Evolutionary conservation across 2,113 vertebrate genomes (phyloP).

Genomic region (Triplophysa siluroides): DNA sequence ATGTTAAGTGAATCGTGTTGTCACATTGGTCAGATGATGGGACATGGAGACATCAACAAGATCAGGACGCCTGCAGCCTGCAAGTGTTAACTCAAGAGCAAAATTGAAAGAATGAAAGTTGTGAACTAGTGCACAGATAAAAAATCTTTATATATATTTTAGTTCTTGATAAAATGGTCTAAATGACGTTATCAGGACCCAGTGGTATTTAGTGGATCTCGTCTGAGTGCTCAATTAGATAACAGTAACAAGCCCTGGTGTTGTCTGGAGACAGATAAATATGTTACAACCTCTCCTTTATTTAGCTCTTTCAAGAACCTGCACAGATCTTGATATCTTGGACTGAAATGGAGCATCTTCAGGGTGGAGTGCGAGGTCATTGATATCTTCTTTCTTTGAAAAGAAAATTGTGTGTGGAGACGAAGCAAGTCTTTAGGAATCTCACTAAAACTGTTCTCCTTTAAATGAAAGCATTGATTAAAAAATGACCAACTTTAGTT

Average conservation of each 20-base stretch:
- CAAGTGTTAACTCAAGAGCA: background rate
- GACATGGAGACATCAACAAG: background rate
- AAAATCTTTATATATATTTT: too few relatives aligned
- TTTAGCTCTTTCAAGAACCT: background rate
- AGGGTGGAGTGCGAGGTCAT: background rate
- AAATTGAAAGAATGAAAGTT: too few relatives aligned
- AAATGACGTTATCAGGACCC: too few relatives aligned
- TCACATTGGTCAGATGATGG: conserved; percentile 65
- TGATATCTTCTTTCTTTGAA: conserved; percentile 39
- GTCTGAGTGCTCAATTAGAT: background rate
- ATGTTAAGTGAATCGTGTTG: conserved; percentile 57
- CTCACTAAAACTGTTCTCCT: background rate
- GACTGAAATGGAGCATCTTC: conserved; percentile 11
- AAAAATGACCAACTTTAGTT: background rate
- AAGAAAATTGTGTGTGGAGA: conserved; percentile 18
- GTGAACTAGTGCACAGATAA: too few relatives aligned
- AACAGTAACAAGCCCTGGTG: background rate
- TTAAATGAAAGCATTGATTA: background rate
- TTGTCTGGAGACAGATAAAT: background rate
- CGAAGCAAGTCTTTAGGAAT: conserved; percentile 11
- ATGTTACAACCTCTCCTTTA: background rate
- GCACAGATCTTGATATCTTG: background rate
- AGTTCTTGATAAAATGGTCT: too few relatives aligned
- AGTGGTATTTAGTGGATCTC: background rate
- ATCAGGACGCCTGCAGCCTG: conserved; percentile 2